Conservation (phyloP, 2,113 vertebrate genomes). For the Mesoclemmys tuberculata region DNA sequence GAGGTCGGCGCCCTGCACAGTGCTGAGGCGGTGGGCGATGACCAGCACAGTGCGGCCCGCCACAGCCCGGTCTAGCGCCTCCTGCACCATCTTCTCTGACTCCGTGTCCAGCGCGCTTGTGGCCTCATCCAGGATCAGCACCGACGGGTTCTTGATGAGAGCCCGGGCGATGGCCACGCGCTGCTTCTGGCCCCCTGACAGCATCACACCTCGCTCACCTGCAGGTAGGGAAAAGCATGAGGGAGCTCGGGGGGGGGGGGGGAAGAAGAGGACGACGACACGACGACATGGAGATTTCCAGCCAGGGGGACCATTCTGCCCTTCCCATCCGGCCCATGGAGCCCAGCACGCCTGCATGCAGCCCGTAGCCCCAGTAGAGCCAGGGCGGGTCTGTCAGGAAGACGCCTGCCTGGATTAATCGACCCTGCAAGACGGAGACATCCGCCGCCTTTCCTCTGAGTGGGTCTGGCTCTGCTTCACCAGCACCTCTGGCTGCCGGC, state of each 20-base stretch:
- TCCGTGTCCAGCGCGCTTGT: constrained; percentile 92
- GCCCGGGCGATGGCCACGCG: constrained; percentile 94
- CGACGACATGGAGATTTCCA: too few species aligned
- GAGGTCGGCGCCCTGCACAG: constrained; percentile 86
- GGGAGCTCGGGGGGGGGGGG: too few species aligned
- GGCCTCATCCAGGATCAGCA: constrained; percentile 94
- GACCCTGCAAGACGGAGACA: too few species aligned
- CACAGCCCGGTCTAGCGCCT: constrained; percentile 88
- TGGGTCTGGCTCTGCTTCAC: too few species aligned
- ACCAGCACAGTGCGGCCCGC: constrained; percentile 91
- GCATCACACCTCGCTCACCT: constrained; percentile 90
- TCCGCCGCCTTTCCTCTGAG: too few species aligned
- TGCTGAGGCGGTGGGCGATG: constrained; percentile 95
- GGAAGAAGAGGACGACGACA: too few species aligned
- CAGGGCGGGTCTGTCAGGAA: neutral
- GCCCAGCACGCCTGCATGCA: neutral
- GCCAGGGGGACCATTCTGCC: too few species aligned
- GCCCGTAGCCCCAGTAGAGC: neutral
- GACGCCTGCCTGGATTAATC: neutral
- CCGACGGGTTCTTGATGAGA: constrained; percentile 89
- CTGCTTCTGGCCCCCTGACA: constrained; percentile 96
- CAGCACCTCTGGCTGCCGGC: too few species aligned
- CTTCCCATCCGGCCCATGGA: too few species aligned
- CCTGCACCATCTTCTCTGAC: constrained; percentile 90
- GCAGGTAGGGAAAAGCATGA: neutral